phyloP scores from a whole-genome alignment of 2,888 invertebrate genomes.

The Neria commutata region DNA sequence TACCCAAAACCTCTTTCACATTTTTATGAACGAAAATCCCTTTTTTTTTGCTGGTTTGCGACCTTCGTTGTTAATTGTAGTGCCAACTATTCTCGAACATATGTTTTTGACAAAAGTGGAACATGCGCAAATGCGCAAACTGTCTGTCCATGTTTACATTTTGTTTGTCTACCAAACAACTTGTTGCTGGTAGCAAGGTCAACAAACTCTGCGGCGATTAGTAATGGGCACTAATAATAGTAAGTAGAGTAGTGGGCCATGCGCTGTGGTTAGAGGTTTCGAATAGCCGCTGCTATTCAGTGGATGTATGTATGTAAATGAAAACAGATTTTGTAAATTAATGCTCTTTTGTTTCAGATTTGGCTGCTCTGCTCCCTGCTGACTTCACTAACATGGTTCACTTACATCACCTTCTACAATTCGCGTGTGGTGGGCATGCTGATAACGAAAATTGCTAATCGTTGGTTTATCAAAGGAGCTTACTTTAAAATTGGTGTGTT shows the following conservation, averaged over 20 bases:
- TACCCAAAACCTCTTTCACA: no score
- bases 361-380: constrained; percentile 81
- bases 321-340: background rate
- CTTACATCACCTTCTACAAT: constrained; percentile 94
- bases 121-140: background rate
- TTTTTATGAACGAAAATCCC: no score
- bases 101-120: background rate
- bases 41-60: no score
- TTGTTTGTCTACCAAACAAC: background rate
- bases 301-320: no score
- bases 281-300: no score
- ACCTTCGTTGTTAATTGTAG: no score
- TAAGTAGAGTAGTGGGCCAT: no score
- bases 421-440: constrained; percentile 89
- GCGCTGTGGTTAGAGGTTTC: no score
- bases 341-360: constrained; percentile 56
- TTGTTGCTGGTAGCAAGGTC: background rate
- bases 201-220: no score
- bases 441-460: constrained; percentile 86
- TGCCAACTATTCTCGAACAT: background rate
- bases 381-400: constrained; percentile 87
- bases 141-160: background rate
- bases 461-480: constrained; percentile 83
- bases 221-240: no score
- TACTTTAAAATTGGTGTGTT: constrained; percentile 82